phyloP scores from a whole-genome alignment of 23 tunicate species.

The Corella eumyota region DNA sequence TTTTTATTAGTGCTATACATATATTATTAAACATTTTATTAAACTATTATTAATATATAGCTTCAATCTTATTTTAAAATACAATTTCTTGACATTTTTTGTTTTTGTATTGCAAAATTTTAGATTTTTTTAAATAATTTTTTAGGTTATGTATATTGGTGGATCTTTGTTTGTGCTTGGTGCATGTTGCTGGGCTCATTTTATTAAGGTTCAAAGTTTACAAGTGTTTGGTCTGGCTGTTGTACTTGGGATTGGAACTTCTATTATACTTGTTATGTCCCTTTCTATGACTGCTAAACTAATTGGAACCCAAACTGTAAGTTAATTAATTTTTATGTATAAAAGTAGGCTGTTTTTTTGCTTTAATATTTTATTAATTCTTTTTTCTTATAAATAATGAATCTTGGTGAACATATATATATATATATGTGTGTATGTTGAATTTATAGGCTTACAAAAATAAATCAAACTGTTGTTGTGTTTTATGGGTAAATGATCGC shows the following conservation, averaged over 20 bases:
- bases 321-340: neutral
- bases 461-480: too few relatives aligned
- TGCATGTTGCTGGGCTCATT: constrained; percentile 62
- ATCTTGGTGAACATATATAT: too few relatives aligned
- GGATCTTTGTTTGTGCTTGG: constrained; percentile 48
- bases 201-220: constrained; percentile 10
- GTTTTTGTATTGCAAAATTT: neutral
- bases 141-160: constrained; percentile 40
- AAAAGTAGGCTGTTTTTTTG: neutral
- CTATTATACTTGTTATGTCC: constrained; percentile 65
- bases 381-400: too few relatives aligned
- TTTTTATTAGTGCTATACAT: too few relatives aligned
- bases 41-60: too few relatives aligned
- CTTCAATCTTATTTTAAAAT: too few relatives aligned
- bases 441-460: too few relatives aligned
- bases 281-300: constrained; percentile 79
- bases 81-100: neutral
- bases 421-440: too few relatives aligned
- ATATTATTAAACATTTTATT: too few relatives aligned
- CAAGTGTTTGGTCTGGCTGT: constrained; percentile 51
- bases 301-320: constrained; percentile 73
- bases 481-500: too few relatives aligned
- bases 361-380: neutral
- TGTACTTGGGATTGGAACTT: constrained; percentile 64
- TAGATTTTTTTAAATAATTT: neutral